These are phyloP conservation scores for Acomys russatus DNA, from an alignment of 2,797 vertebrate genomes.

Conservation along the genomic window DNA sequence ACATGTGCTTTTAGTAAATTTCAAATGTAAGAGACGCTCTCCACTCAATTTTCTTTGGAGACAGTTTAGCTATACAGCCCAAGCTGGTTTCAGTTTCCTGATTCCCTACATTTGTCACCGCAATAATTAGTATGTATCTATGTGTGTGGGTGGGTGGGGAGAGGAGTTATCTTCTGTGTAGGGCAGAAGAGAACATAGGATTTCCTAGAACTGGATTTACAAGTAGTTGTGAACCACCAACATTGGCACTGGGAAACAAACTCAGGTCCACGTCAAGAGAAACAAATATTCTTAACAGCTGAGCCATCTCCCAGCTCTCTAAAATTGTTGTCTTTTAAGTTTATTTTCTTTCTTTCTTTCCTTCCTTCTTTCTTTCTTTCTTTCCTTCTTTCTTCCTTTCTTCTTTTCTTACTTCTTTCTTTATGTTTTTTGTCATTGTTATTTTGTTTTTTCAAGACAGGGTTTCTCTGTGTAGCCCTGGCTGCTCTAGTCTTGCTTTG, in stretches of 20 bases:
- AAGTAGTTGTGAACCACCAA: background rate
- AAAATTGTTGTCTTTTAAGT: background rate
- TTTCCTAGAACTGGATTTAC: background rate
- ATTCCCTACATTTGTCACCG: background rate
- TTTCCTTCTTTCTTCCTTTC: too few species aligned
- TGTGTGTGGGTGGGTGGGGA: background rate
- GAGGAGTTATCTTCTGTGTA: background rate
- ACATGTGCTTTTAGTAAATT: background rate
- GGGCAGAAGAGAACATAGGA: background rate
- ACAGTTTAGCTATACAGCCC: background rate
- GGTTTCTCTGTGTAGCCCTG: too few species aligned
- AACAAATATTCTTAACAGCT: background rate
- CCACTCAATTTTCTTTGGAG: background rate
- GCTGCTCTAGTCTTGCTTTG: too few species aligned
- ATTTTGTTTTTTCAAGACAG: too few species aligned
- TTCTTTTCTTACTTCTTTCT: too few species aligned
- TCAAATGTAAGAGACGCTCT: background rate
- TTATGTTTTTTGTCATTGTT: too few species aligned
- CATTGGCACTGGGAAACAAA: background rate
- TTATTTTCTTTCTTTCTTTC: background rate
- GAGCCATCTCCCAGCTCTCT: background rate
- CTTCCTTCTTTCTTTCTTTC: too few species aligned
- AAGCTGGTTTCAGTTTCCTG: background rate
- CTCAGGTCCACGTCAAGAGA: background rate
- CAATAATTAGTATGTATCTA: background rate